Evolutionary conservation across 1,140 invertebrate genomes (phyloP).

Genomic region (Geopemphigus sp.): DNA sequence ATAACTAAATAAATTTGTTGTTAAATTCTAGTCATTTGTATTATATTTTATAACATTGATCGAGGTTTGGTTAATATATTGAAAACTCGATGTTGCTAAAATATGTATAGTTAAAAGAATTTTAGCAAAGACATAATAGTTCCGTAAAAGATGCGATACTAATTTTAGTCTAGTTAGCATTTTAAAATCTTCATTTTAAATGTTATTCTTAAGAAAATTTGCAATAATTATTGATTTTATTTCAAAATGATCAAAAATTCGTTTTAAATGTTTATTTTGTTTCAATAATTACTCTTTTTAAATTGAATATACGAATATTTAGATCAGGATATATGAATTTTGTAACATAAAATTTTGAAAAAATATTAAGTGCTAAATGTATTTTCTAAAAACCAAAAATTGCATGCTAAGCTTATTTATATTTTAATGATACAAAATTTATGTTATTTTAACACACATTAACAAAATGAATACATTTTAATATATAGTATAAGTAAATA

Average conservation of each 20-base stretch:
- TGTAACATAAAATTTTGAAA: conserved; percentile 51
- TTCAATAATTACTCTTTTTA: too few species aligned
- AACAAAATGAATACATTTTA: not conserved
- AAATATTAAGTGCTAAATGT: not conserved
- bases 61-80: too few species aligned
- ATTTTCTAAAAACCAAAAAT: not conserved
- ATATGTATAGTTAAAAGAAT: too few species aligned
- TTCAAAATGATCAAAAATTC: not conserved
- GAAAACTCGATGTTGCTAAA: too few species aligned
- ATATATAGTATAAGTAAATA: not conserved
- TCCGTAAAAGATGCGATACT: too few species aligned
- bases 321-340: too few species aligned
- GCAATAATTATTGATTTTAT: not conserved
- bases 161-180: too few species aligned
- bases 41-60: too few species aligned
- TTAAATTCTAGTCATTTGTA: too few species aligned
- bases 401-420: not conserved
- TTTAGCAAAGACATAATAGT: too few species aligned
- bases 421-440: not conserved
- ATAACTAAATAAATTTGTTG: too few species aligned
- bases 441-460: not conserved
- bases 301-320: too few species aligned
- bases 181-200: not conserved
- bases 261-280: not conserved
- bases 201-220: not conserved